These are phyloP conservation scores for Prenolepis imparis DNA, from an alignment of 2,888 invertebrate species.

Conservation along the genomic window DNA sequence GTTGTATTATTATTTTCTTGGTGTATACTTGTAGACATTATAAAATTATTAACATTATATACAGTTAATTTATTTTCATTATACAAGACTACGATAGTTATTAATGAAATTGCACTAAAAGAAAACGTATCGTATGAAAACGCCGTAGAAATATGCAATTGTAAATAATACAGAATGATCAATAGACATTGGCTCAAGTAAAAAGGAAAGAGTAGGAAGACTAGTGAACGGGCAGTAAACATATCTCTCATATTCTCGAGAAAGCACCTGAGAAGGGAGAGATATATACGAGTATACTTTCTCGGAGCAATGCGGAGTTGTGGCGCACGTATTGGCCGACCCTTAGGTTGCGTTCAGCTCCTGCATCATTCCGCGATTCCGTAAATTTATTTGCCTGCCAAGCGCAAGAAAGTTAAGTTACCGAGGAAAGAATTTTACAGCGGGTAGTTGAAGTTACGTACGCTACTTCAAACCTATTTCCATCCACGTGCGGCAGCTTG, in stretches of 20 bases:
- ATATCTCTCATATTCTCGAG: slow-evolving; percentile 68
- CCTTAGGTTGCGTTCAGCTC: slow-evolving; percentile 52
- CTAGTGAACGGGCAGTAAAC: slow-evolving; percentile 60
- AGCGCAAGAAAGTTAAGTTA: slow-evolving; percentile 34
- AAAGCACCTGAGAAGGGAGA: slow-evolving; percentile 67
- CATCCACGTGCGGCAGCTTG: slow-evolving; percentile 16
- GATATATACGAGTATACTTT: slow-evolving; percentile 68
- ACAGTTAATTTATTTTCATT: slow-evolving; percentile 8
- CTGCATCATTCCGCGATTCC: slow-evolving; percentile 46
- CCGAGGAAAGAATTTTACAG: slow-evolving; percentile 35
- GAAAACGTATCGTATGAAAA: not conserved
- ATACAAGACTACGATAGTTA: not conserved
- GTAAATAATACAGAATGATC: slow-evolving; percentile 2
- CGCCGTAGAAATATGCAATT: not conserved
- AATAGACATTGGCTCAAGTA: slow-evolving; percentile 5
- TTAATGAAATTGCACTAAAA: not conserved
- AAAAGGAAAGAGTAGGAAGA: slow-evolving; percentile 29
- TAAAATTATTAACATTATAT: not conserved
- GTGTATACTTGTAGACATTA: not conserved
- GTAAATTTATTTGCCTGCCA: slow-evolving; percentile 47
- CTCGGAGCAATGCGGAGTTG: slow-evolving; percentile 52
- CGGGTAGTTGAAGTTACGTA: slow-evolving; percentile 35
- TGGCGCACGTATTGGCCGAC: slow-evolving; percentile 45
- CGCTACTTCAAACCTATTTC: slow-evolving; percentile 42
- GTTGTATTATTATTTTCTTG: not conserved